These are phyloP conservation scores for Eueides isabella DNA, from an alignment of 1,140 invertebrate species.

Conservation along the genomic window DNA sequence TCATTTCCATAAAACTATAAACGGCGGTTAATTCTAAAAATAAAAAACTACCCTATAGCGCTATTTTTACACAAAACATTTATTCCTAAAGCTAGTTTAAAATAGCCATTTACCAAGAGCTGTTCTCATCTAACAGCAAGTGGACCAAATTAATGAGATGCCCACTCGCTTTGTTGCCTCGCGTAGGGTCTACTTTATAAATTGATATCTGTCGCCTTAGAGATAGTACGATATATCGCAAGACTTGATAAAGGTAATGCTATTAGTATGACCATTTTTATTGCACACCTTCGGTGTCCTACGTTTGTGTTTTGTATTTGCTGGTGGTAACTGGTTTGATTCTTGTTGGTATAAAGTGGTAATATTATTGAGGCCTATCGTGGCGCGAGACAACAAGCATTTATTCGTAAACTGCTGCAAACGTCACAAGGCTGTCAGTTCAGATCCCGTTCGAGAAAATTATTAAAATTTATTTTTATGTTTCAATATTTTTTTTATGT, in stretches of 20 bases:
- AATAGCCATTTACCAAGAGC: background rate
- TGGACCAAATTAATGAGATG: conserved; percentile 29
- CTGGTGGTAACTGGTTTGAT: conserved; percentile 1
- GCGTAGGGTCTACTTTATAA: conserved; percentile 34
- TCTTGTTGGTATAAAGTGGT: background rate
- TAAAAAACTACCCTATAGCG: background rate
- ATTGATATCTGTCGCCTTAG: conserved; percentile 18
- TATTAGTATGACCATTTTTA: conserved; percentile 3
- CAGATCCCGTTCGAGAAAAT: background rate
- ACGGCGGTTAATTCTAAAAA: too few species aligned
- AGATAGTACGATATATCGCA: conserved; percentile 32
- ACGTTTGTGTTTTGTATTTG: background rate
- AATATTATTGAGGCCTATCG: conserved; percentile 9
- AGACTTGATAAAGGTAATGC: background rate
- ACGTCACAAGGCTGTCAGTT: background rate
- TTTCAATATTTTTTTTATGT: too few species aligned
- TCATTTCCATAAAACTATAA: too few species aligned
- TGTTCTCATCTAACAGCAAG: conserved; percentile 13
- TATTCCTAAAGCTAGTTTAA: conserved; percentile 1
- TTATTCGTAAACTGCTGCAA: background rate
- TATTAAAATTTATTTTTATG: too few species aligned
- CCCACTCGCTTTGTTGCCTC: conserved; percentile 28
- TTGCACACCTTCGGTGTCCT: background rate
- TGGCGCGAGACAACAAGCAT: too few species aligned
- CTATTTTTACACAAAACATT: background rate